Evolutionary conservation across 2,113 vertebrate genomes (phyloP), one percentile per base, ranked within the genome.

Genomic region (Melanocharis versteri): DNA sequence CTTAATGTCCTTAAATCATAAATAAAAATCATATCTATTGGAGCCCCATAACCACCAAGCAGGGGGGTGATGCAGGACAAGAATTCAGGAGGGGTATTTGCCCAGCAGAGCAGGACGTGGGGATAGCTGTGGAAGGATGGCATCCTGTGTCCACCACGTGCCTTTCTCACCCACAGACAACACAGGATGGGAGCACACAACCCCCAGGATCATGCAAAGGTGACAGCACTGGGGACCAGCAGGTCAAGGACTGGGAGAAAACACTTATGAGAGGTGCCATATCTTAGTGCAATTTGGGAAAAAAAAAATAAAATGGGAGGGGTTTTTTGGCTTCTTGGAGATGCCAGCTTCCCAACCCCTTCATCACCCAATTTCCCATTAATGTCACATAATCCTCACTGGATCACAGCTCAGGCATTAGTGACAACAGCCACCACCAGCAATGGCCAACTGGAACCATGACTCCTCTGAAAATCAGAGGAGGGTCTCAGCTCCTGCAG

Each of bases 121-220:
- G 56, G 28, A 51, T 11, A 44, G 37, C 45, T 26, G 19, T 35
- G 72, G 50, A 44, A 83, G 7, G 28, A 72, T 4, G n/a, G 76
- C n/a, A 58, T 6, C 2, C 9, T 0, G 27, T 15, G 28, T 8
- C 31, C 54, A 64, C 23, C 64, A 58, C 0, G 0, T 10, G 10
- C 51, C 31, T 37, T 70, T 30, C 37, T 50, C 13, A 54, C n/a
- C 39, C 53, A 24, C 3, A 58, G 54, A 21, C 8, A 73, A 9
- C 0, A 2, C 13, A 6, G 5, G 64, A 60, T 40, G 24, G 47
- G 26, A 80, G 42, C 7, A 3, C 20, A 3, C 28, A 42, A 9
- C 9, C 13, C 40, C 44, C 2, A 7, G n/a, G 16, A 64, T 27
- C 57, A 48, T 26, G 75, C 57, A 83, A n/a, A 83, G 57, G 26